Evolutionary conservation across 35 echinoderm and acorn worm species (phyloP).

Genomic region (Hemicentrotus pulcherrimus): DNA sequence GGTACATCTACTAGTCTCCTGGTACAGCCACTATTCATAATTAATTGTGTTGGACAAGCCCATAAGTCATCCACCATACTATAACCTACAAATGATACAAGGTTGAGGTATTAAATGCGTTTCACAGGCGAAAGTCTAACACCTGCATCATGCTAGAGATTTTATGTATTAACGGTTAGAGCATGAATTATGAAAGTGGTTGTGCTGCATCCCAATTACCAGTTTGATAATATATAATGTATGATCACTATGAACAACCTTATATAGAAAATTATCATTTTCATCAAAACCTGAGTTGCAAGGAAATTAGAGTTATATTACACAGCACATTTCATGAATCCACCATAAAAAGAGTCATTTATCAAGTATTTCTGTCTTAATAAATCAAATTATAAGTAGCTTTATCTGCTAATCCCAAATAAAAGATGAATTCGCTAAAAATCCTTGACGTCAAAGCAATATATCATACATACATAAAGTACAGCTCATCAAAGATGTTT

Average conservation of each 20-base stretch:
- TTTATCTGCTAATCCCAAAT: too few species aligned
- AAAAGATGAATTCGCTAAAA: too few species aligned
- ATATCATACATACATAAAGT: too few species aligned
- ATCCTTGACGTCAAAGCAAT: too few species aligned
- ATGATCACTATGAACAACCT: neutral
- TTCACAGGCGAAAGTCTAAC: neutral
- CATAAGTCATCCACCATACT: neutral
- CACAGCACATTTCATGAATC: too few species aligned
- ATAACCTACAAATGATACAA: neutral
- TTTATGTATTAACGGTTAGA: too few species aligned
- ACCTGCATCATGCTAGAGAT: neutral
- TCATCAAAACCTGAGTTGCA: neutral
- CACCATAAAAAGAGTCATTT: too few species aligned
- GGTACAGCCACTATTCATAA: neutral
- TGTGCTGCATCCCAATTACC: neutral
- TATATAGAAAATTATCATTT: neutral
- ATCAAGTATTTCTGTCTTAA: too few species aligned
- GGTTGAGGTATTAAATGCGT: neutral
- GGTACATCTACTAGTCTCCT: neutral
- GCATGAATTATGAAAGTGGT: neutral
- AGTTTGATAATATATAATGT: neutral
- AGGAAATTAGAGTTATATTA: too few species aligned
- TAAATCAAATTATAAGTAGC: too few species aligned
- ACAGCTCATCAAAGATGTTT: too few species aligned
- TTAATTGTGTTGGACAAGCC: neutral